Evolutionary conservation across 2,888 invertebrate genomes (phyloP).

Genomic region (Lathronympha strigana): DNA sequence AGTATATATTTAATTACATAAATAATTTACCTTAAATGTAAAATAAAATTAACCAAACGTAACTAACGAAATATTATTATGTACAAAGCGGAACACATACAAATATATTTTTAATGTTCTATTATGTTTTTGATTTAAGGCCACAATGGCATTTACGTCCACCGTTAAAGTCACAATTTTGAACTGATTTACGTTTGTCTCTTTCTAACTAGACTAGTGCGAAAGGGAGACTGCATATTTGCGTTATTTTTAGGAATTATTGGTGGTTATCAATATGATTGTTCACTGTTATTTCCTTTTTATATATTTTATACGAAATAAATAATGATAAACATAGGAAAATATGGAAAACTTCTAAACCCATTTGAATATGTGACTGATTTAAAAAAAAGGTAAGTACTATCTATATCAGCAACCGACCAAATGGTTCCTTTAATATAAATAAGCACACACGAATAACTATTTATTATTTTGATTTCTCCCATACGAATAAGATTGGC

Average conservation of each 20-base stretch:
- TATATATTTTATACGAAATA: not conserved
- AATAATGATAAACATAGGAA: not conserved
- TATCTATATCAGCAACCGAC: too few relatives aligned
- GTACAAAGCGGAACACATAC: conserved; percentile 44
- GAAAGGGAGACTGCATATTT: not conserved
- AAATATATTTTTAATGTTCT: conserved; percentile 44
- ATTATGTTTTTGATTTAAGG: conserved; percentile 14
- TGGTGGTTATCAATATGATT: not conserved
- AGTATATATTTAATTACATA: conserved; percentile 36
- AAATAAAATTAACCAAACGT: conserved; percentile 42
- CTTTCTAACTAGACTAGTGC: conserved; percentile 16
- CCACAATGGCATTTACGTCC: conserved; percentile 18
- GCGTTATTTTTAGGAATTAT: not conserved
- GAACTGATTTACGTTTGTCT: conserved; percentile 14
- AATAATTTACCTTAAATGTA: conserved; percentile 40
- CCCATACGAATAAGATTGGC: too few relatives aligned
- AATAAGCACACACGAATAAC: too few relatives aligned
- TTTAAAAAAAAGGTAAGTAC: too few relatives aligned
- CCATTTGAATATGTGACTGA: too few relatives aligned
- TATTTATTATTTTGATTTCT: too few relatives aligned
- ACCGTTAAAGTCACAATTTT: conserved; percentile 21
- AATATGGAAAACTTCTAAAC: too few relatives aligned
- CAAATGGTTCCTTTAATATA: too few relatives aligned
- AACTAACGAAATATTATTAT: conserved; percentile 41
- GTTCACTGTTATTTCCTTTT: conserved; percentile 26